phyloP scores from a whole-genome alignment of 2,797 vertebrate species.

The Sebastes vulpes region DNA sequence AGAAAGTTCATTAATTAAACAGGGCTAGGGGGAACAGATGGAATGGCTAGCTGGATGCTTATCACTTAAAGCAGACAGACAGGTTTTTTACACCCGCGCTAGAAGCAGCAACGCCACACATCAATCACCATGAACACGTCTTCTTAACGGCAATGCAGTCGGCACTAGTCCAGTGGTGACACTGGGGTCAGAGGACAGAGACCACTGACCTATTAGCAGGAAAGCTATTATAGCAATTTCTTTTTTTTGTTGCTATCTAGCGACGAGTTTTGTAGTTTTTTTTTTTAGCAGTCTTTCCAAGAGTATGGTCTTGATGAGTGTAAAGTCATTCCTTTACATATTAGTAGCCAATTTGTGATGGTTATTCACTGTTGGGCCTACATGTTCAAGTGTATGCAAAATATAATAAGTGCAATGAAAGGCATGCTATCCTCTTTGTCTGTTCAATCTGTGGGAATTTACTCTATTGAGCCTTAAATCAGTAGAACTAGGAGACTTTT shows the following conservation, averaged over 20 bases:
- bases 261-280: rapidly evolving
- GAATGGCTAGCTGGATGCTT: constrained; percentile 95
- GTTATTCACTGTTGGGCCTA: not conserved
- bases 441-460: constrained; percentile 1
- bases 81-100: constrained; percentile 89
- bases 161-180: constrained; percentile 25
- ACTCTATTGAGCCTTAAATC: not conserved
- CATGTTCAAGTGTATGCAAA: not conserved
- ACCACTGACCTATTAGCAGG: constrained; percentile 13
- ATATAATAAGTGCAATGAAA: not conserved
- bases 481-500: not conserved
- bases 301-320: not conserved
- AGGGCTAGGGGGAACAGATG: constrained; percentile 94
- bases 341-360: constrained; percentile 1
- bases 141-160: constrained; percentile 39
- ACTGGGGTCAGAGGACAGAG: constrained; percentile 39
- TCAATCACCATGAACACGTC: constrained; percentile 88
- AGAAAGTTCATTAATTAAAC: constrained; percentile 99
- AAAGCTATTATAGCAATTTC: not conserved
- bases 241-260: not conserved
- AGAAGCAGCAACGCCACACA: constrained; percentile 86
- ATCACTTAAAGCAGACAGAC: constrained; percentile 92
- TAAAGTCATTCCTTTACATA: constrained; percentile 19
- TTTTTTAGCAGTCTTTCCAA: not conserved
- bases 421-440: not conserved